Evolutionary conservation across 2,797 vertebrate species (phyloP).

Genomic region (Lepus townsendii): DNA sequence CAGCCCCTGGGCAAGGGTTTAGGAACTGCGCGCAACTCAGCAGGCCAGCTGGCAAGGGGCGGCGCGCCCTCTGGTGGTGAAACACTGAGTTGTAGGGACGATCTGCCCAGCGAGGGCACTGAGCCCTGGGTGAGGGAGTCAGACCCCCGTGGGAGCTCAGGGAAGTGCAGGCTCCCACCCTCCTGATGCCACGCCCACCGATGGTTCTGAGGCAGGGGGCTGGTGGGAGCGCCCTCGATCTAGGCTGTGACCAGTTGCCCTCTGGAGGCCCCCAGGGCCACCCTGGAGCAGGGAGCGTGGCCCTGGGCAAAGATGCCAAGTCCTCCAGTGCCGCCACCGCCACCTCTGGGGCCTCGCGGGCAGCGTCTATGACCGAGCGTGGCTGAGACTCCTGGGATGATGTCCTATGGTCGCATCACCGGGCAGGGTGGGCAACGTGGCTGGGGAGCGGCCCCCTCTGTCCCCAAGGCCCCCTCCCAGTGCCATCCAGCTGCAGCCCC

Average conservation of each 20-base stretch:
- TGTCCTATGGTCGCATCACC: too few species aligned
- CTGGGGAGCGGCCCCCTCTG: too few species aligned
- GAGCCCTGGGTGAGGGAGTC: not conserved
- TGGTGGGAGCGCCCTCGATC: not conserved
- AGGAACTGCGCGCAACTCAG: rapidly evolving
- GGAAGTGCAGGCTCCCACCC: not conserved
- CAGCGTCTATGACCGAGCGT: too few species aligned
- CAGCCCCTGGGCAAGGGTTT: not conserved
- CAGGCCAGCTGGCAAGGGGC: not conserved
- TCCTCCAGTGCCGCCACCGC: not conserved
- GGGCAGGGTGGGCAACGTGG: too few species aligned
- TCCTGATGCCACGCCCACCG: not conserved
- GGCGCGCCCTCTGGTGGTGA: not conserved
- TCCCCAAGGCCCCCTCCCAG: too few species aligned
- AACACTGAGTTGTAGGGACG: not conserved
- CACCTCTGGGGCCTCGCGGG: too few species aligned
- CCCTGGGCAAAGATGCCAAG: not conserved
- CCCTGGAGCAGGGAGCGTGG: not conserved
- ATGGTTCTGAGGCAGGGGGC: not conserved
- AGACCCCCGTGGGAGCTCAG: rapidly evolving
- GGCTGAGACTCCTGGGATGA: not conserved
- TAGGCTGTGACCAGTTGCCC: not conserved
- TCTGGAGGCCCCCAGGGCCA: not conserved
- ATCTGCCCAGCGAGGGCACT: rapidly evolving
- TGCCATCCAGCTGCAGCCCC: too few species aligned